Conservation (phyloP, 92 coral and sea anemone genomes). For the Virgularia gustaviana region DNA sequence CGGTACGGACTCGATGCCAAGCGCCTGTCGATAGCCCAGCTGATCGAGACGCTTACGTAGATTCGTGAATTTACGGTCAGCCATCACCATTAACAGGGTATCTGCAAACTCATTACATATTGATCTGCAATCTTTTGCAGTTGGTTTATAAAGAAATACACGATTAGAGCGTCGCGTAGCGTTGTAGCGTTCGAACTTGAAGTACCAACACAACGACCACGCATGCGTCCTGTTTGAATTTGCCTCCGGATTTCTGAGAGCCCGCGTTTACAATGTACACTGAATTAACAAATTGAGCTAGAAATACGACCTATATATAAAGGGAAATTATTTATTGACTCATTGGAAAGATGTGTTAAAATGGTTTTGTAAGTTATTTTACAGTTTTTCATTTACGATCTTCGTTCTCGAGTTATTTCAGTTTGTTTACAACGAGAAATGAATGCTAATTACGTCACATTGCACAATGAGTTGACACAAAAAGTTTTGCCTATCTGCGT, state of each 20-base stretch:
- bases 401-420: no score
- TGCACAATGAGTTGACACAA: no score
- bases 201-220: conserved; percentile 43
- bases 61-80: conserved; percentile 96
- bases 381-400: no score
- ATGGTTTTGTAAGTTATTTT: no score
- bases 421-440: no score
- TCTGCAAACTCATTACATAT: conserved; percentile 40
- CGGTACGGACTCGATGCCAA: conserved; percentile 98
- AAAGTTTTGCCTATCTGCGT: no score
- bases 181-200: no score
- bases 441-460: no score
- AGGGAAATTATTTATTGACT: no score
- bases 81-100: conserved; percentile 56
- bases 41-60: conserved; percentile 95
- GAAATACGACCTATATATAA: no score
- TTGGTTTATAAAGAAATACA: conserved; percentile 47
- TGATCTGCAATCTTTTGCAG: conserved; percentile 64
- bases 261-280: background rate
- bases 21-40: conserved; percentile 94
- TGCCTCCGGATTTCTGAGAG: conserved; percentile 65
- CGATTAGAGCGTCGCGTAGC: conserved; percentile 60
- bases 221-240: conserved; percentile 99
- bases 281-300: no score
- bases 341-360: no score